Evolutionary conservation across 2,113 vertebrate genomes (phyloP).

Genomic region (Etheostoma cragini): DNA sequence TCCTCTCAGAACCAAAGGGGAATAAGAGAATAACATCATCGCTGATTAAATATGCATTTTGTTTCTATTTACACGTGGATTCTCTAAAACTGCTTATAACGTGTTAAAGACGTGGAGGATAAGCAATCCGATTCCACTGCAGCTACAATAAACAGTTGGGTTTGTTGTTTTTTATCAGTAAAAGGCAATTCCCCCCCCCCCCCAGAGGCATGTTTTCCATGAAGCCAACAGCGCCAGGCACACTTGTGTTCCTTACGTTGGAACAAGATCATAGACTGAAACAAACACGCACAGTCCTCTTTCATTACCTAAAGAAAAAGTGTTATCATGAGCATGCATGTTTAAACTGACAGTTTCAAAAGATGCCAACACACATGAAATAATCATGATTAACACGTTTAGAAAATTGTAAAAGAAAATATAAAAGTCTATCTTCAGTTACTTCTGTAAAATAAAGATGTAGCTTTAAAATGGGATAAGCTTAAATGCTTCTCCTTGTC

Average conservation of each 20-base stretch:
- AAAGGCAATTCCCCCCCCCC: slow-evolving; percentile 47
- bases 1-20: slow-evolving; percentile 51
- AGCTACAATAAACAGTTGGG: slow-evolving; percentile 55
- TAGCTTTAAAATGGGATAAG: slow-evolving; percentile 42
- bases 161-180: slow-evolving; percentile 45
- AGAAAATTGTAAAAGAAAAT: slow-evolving; percentile 57
- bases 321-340: slow-evolving; percentile 75
- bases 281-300: slow-evolving; percentile 32
- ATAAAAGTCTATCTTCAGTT: slow-evolving; percentile 73
- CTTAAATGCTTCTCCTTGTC: slow-evolving; percentile 42
- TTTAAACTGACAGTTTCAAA: slow-evolving; percentile 62
- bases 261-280: slow-evolving; percentile 2
- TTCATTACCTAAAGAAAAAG: slow-evolving; percentile 22
- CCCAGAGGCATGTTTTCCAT: slow-evolving; percentile 23
- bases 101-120: slow-evolving; percentile 43
- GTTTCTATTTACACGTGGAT: slow-evolving; percentile 75
- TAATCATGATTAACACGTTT: slow-evolving; percentile 71
- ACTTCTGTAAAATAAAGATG: slow-evolving; percentile 74
- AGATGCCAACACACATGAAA: slow-evolving; percentile 69
- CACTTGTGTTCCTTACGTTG: slow-evolving; percentile 13
- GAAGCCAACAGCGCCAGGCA: slow-evolving; percentile 42
- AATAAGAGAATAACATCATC: slow-evolving; percentile 58
- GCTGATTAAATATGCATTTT: slow-evolving; percentile 80
- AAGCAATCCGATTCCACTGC: slow-evolving; percentile 53
- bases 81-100: slow-evolving; percentile 55